Base-by-base conservation (phyloP, 2,113 vertebrate species). In the Myocastor coypus region DNA sequence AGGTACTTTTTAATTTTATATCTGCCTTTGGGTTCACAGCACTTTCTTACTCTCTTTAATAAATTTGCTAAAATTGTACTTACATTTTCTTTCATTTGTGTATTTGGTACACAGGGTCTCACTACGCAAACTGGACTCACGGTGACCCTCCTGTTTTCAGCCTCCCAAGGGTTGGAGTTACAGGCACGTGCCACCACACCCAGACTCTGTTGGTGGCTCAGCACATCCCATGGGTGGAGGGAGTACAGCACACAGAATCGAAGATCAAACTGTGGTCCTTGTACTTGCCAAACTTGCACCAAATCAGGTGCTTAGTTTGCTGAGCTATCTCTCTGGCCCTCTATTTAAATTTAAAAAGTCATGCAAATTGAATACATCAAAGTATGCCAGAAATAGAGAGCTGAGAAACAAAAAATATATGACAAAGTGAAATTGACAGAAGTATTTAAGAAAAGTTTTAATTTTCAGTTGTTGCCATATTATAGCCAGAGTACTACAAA, bases 61-160 rank as follows among this genome's bases (percentile, higher is more conserved):
- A 89, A 91, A 95, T 73, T 87, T 95, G 55, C 92, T 94, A 97
- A 97, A 97, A 96, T 82, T 64, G 92, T 96, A 94, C 95, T 93
- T 96, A 69, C 89, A 82, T 94, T 55, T 55, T 55, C 8, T 55
- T 55, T 55, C 52, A 55, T 55, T 55, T 55, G 52, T 55, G 52
- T 14, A 55, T 55, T 55, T 55, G 52, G 52, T 55, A 14, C 12
- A 46, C n/a, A 52, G 52, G 52, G 52, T 52, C 52, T 52, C 50
- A 52, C 50, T 52, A 52, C 12, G 50, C 7, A 52, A 11, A 52
- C 12, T 11, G 12, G 5, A 52, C 6, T 7, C 12, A 11, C 12
- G 50, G 50, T 52, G 50, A 52, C 12, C 50, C n/a, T n/a, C n/a
- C n/a, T n/a, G n/a, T 55, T 55, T 55, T 55, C 52, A 55, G 52